Conservation (phyloP, 2,797 vertebrate species). For the Etheostoma nigrum region DNA sequence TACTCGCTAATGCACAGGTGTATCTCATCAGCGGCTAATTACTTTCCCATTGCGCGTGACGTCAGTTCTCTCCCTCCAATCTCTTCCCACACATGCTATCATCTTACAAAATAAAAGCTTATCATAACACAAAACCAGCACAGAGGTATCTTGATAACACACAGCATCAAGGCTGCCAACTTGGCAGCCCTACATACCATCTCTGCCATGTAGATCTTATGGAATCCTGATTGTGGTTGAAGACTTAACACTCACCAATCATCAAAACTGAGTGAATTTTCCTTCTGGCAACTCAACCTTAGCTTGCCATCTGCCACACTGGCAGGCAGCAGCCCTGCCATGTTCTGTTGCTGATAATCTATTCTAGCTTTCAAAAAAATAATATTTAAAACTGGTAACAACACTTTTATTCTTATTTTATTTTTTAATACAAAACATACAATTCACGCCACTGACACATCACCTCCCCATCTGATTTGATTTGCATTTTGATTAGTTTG, state of each 20-base stretch:
- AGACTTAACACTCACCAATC: conserved; percentile 65
- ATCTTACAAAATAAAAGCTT: conserved; percentile 46
- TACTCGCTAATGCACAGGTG: conserved; percentile 4
- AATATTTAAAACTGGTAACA: conserved; percentile 32
- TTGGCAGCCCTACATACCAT: conserved; percentile 8
- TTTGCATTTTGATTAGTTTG: background rate
- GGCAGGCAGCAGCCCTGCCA: conserved; percentile 55
- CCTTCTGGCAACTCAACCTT: conserved; percentile 60
- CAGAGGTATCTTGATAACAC: background rate
- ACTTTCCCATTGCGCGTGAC: background rate
- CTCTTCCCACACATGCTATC: background rate
- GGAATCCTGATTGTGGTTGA: conserved; percentile 49
- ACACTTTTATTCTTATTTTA: conserved; percentile 14
- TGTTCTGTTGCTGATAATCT: conserved; percentile 52
- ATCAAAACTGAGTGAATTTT: conserved; percentile 59
- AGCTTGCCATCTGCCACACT: conserved; percentile 68
- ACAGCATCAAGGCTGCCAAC: background rate
- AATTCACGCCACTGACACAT: too few relatives aligned
- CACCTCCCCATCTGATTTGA: too few relatives aligned
- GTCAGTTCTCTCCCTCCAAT: conserved; percentile 2
- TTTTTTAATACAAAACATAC: too few relatives aligned
- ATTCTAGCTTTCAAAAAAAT: conserved; percentile 40
- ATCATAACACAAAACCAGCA: background rate
- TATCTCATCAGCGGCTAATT: conserved; percentile 27
- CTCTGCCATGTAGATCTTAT: conserved; percentile 35